These are phyloP conservation scores for Struthidea cinerea DNA, from an alignment of 2,113 vertebrate species.

Conservation along the genomic window DNA sequence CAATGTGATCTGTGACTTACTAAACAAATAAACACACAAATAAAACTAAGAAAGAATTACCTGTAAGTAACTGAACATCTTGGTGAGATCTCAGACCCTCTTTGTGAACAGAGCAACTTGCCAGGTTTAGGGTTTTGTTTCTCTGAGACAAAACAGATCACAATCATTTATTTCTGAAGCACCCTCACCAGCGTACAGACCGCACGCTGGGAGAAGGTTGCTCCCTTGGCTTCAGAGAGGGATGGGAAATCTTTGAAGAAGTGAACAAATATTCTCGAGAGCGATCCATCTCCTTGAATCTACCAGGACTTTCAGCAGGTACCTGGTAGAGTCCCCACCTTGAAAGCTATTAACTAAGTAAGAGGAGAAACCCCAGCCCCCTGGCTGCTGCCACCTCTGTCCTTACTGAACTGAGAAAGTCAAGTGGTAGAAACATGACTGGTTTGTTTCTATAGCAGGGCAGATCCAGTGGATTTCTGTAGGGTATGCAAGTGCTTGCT, in stretches of 20 bases:
- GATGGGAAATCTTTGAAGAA: not conserved
- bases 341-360: not conserved
- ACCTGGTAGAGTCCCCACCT: fast-evolving
- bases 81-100: not conserved
- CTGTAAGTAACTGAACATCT: not conserved
- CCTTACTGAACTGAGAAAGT: not conserved
- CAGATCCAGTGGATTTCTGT: not conserved
- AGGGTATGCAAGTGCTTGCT: not conserved
- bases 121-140: not conserved
- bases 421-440: not conserved
- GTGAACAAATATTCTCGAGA: not conserved
- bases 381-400: not conserved
- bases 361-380: not conserved
- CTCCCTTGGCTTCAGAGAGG: not conserved
- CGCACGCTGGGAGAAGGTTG: not conserved
- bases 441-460: not conserved
- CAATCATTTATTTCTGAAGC: not conserved
- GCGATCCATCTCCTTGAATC: not conserved
- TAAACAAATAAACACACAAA: not conserved
- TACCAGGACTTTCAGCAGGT: not conserved
- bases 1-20: not conserved
- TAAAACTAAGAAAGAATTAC: not conserved
- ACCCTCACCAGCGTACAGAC: not conserved
- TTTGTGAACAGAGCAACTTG: not conserved
- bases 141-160: not conserved